Evolutionary conservation across 2,888 invertebrate genomes (phyloP).

Genomic region (Formica aserva): DNA sequence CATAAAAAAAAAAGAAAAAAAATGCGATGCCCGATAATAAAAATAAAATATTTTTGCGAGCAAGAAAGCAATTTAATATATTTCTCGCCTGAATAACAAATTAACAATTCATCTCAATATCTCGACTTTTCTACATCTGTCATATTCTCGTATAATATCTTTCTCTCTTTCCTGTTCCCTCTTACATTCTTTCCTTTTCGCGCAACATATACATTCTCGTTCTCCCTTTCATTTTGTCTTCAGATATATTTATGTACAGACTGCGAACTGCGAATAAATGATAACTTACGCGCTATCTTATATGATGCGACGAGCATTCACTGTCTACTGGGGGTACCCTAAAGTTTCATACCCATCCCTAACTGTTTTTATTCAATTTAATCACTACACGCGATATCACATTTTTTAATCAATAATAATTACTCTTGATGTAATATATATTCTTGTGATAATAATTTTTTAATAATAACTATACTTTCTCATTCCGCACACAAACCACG

Average conservation of each 20-base stretch:
- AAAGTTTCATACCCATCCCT: not conserved
- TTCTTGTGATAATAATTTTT: not conserved
- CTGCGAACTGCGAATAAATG: conserved; percentile 73
- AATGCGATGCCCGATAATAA: not conserved
- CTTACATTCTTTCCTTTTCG: conserved; percentile 33
- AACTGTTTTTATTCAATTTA: conserved; percentile 15
- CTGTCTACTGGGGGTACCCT: conserved; percentile 58
- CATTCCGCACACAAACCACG: conserved; percentile 13
- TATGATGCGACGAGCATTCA: conserved; percentile 59
- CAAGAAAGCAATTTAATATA: conserved; percentile 6
- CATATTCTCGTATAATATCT: not conserved
- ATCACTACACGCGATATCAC: not conserved
- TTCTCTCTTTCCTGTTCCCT: not conserved
- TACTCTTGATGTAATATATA: not conserved
- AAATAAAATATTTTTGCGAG: not conserved
- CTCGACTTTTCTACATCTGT: conserved; percentile 23
- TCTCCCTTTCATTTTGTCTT: conserved; percentile 32
- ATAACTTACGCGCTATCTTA: conserved; percentile 72
- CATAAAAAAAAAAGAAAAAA: not conserved
- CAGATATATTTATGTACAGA: conserved; percentile 71
- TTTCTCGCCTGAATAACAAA: not conserved
- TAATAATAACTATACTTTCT: not conserved
- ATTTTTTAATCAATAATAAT: conserved; percentile 20
- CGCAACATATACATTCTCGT: conserved; percentile 36
- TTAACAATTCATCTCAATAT: conserved; percentile 36